phyloP scores from a whole-genome alignment of 2,797 vertebrate genomes.

The Crenuchus spilurus region DNA sequence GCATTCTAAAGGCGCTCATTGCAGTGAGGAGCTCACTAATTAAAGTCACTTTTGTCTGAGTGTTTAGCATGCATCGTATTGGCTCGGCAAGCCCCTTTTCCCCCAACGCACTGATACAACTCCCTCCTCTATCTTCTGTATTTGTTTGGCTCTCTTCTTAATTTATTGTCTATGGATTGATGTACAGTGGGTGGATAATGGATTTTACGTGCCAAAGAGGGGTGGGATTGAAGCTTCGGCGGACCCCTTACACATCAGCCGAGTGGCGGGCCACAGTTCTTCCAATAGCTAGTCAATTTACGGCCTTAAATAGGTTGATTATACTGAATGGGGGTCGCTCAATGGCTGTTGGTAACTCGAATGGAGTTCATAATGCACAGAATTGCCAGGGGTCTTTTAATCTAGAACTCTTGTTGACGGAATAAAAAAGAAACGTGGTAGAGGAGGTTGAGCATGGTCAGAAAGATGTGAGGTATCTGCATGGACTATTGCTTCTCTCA shows the following conservation, averaged over 20 bases:
- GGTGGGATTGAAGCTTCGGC: constrained; percentile 53
- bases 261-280: constrained; percentile 58
- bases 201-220: constrained; percentile 54
- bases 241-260: constrained; percentile 56
- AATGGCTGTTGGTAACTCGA: constrained; percentile 62
- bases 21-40: constrained; percentile 68
- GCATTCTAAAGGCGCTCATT: constrained; percentile 68
- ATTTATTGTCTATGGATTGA: constrained; percentile 63
- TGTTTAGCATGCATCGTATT: constrained; percentile 67
- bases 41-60: constrained; percentile 65
- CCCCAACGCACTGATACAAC: constrained; percentile 55
- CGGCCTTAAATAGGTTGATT: constrained; percentile 65
- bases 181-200: constrained; percentile 70
- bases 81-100: constrained; percentile 60
- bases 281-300: constrained; percentile 60
- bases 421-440: constrained; percentile 48
- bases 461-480: neutral
- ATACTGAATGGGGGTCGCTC: constrained; percentile 64
- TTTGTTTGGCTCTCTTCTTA: constrained; percentile 59
- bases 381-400: constrained; percentile 63
- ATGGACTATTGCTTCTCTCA: neutral
- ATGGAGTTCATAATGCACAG: constrained; percentile 62
- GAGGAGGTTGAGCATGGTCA: neutral
- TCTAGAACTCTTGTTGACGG: constrained; percentile 48
- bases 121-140: constrained; percentile 33